A percentile compares a stretch with the other conserved stretches of the same genome.
Conservation (phyloP, 35 echinoderm and acorn worm species). For the Ophiothrix spiculata region DNA sequence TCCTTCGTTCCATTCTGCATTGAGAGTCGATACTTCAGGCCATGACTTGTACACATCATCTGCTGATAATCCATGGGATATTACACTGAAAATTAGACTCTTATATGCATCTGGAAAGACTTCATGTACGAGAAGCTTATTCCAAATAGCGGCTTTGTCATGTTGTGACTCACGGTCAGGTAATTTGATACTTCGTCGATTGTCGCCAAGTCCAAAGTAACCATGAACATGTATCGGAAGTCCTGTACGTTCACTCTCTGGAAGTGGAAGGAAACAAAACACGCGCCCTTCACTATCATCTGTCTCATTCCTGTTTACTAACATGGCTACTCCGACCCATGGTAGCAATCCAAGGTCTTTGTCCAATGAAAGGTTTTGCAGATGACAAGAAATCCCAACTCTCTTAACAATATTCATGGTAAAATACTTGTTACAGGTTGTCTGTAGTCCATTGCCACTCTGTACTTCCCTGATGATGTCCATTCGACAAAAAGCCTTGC, state of each 20-base stretch:
- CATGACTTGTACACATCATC: conserved; percentile 60
- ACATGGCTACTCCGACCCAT: conserved; percentile 76
- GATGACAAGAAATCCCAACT: background rate
- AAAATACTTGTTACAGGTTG: conserved; percentile 7
- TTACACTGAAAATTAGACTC: conserved; percentile 23
- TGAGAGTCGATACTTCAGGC: conserved; percentile 23
- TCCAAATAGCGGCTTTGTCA: conserved; percentile 69
- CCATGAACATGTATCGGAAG: conserved; percentile 88
- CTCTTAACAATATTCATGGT: conserved; percentile 18
- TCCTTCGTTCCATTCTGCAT: conserved; percentile 36
- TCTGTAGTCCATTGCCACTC: background rate
- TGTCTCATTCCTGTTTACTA: background rate
- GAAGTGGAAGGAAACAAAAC: conserved; percentile 93
- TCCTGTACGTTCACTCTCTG: conserved; percentile 57
- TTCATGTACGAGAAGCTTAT: conserved; percentile 53
- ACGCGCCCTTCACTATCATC: conserved; percentile 36
- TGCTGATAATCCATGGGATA: background rate
- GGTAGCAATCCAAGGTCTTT: conserved; percentile 40
- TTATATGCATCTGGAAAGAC: conserved; percentile 61
- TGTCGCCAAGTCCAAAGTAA: conserved; percentile 74
- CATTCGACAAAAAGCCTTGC: background rate
- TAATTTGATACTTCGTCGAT: conserved; percentile 78
- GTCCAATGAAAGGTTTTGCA: conserved; percentile 35
- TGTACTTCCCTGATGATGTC: background rate
- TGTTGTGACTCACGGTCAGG: conserved; percentile 60